Conservation (phyloP, 2,113 vertebrate species). For the Oryzias celebensis region DNA sequence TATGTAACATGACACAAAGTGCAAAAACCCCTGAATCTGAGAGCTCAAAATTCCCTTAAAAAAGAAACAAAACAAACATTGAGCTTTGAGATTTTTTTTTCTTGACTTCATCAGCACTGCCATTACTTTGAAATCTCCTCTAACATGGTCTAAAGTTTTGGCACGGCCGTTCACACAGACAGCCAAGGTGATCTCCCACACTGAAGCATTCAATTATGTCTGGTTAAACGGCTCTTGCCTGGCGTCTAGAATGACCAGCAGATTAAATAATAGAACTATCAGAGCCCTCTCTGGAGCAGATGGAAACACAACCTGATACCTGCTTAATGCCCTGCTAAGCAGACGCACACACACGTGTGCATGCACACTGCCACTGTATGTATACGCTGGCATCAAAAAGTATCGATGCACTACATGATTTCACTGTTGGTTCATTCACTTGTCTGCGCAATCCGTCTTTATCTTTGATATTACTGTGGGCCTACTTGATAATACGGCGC, state of each 20-base stretch:
- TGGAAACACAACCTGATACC: constrained; percentile 79
- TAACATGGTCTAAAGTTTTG: constrained; percentile 26
- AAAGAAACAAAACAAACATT: not conserved
- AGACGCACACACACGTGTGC: not conserved
- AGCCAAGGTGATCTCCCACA: constrained; percentile 68
- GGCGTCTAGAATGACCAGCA: constrained; percentile 74
- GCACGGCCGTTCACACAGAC: constrained; percentile 44
- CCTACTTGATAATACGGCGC: constrained; percentile 4
- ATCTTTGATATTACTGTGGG: not conserved
- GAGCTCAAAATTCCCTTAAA: not conserved
- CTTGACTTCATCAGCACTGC: not conserved
- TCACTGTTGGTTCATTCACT: constrained; percentile 15
- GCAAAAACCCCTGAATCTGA: too few relatives aligned
- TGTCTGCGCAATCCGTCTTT: constrained; percentile 25
- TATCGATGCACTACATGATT: constrained; percentile 32
- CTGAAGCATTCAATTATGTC: constrained; percentile 77
- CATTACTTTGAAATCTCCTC: constrained; percentile 19
- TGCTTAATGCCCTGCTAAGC: constrained; percentile 65
- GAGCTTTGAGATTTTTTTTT: not conserved
- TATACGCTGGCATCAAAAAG: constrained; percentile 13
- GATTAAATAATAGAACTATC: constrained; percentile 80
- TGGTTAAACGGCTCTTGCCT: constrained; percentile 71
- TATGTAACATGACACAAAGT: too few relatives aligned
- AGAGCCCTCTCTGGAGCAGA: constrained; percentile 74
- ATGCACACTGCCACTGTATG: constrained; percentile 3